Base-by-base conservation (phyloP, 2,888 invertebrate species). In the Gnatocerus cornutus region DNA sequence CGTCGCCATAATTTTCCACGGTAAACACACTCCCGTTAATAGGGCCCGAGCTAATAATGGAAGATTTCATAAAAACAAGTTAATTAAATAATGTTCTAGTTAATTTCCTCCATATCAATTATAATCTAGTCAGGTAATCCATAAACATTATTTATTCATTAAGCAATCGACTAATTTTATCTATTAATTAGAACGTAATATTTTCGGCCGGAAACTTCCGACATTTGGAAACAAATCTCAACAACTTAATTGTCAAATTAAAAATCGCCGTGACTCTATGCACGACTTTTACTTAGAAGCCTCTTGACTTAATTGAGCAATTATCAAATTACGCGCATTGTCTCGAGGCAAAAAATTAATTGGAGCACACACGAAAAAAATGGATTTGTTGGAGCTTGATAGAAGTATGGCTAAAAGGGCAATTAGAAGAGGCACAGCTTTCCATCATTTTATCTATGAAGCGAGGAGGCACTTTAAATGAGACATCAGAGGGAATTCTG, bases 401-500 rank as follows among this genome's bases (percentile, higher is more conserved):
- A 74, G 71, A 77, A 76, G 78, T 76, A 77, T 73, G 74, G 78
- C 74, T 79, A 77, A 79, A 79, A 78, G 78, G 78, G 77, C 78
- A 80, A 80, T 80, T 80, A 80, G 75, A 79, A 76, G 78, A 77
- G 58, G 67, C 30, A 50, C 59, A 67, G 78, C 79, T 77, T 76
- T 77, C 76, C 76, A 76, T 77, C 77, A 73, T 77, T 73, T 71
- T 70, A 74, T 71, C 56, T 63, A 46, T 59, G 61, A 45, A 53
- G 69, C 52, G 73, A 69, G 70, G 73, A 74, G 78, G 75, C 81
- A 81, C 82, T 83, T 81, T 82, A 83, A 83, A 83, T 81, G 81
- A 81, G 81, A 80, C 80, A 80, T 81, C 81, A 79, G 81, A 77
- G 79, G 77, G 77, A 77, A 65, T 78, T 77, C 76, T 78, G 80